A percentile compares a stretch with the other conserved stretches of the same genome.
phyloP scores from a whole-genome alignment of 1,140 invertebrate genomes.

The Brachionus rubens region DNA sequence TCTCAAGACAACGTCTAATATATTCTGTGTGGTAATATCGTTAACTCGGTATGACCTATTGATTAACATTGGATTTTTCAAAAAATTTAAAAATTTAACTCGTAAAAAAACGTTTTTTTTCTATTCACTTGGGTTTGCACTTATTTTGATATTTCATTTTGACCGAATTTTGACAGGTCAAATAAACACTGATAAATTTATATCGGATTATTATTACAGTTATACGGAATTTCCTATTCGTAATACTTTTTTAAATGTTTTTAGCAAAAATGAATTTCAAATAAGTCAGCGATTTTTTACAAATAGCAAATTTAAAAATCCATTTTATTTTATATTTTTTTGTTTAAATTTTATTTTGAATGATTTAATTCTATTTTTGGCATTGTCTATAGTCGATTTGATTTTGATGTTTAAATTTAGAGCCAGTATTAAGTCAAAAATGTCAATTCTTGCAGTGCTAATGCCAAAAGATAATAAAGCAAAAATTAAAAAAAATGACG shows the following conservation, averaged over 20 bases:
- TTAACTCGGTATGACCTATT: background rate
- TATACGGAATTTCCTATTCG: background rate
- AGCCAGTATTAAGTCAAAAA: background rate
- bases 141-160: background rate
- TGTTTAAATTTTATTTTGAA: background rate
- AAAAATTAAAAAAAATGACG: background rate
- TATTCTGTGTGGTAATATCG: background rate
- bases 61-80: background rate
- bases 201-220: background rate
- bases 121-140: background rate
- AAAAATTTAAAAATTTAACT: background rate
- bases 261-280: background rate
- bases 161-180: conserved; percentile 1
- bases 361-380: background rate
- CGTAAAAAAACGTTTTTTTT: background rate
- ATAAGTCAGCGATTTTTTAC: background rate
- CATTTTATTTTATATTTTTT: background rate
- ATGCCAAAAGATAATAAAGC: background rate
- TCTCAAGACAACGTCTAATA: background rate
- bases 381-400: background rate
- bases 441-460: background rate
- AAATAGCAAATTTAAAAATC: background rate
- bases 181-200: background rate
- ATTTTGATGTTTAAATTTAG: background rate
- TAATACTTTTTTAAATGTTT: background rate